phyloP scores from a whole-genome alignment of 92 coral and sea anemone genomes.

The Actinostola sp. region DNA sequence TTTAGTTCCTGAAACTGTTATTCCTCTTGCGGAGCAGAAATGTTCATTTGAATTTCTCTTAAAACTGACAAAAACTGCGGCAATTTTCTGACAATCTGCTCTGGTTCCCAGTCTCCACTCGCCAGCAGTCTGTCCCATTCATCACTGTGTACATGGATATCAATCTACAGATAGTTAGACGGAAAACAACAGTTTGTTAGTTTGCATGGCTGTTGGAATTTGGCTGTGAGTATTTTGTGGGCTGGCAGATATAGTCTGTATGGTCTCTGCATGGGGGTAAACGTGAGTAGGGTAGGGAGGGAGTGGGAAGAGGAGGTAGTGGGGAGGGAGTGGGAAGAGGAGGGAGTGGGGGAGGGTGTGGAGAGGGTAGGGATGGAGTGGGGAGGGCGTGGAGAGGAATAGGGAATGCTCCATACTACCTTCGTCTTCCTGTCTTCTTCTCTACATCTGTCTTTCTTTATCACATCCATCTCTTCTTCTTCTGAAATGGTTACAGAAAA shows the following conservation, averaged over 20 bases:
- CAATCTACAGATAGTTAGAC: constrained; percentile 3
- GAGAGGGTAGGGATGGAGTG: too few relatives aligned
- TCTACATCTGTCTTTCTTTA: neutral
- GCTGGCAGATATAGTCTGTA: too few relatives aligned
- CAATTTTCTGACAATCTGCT: constrained; percentile 8
- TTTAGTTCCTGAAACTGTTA: neutral
- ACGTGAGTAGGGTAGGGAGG: neutral
- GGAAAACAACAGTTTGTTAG: neutral
- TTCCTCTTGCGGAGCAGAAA: constrained; percentile 10
- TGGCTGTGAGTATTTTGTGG: too few relatives aligned
- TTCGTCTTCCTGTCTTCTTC: neutral
- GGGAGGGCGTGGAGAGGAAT: too few relatives aligned
- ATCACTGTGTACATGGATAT: constrained; percentile 24
- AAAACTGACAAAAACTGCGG: constrained; percentile 17
- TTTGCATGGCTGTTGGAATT: too few relatives aligned
- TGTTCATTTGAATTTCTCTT: constrained; percentile 4
- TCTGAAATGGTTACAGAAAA: constrained; percentile 19
- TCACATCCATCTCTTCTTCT: constrained; percentile 9
- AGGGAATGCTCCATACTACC: neutral
- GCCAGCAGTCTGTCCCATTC: constrained; percentile 11
- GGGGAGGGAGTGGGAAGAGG: too few relatives aligned
- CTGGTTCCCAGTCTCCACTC: constrained; percentile 24
- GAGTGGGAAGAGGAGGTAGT: too few relatives aligned
- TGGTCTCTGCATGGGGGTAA: too few relatives aligned
- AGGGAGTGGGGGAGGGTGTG: too few relatives aligned